phyloP scores from a whole-genome alignment of 1,140 invertebrate species.

The Tyrophagus putrescentiae region DNA sequence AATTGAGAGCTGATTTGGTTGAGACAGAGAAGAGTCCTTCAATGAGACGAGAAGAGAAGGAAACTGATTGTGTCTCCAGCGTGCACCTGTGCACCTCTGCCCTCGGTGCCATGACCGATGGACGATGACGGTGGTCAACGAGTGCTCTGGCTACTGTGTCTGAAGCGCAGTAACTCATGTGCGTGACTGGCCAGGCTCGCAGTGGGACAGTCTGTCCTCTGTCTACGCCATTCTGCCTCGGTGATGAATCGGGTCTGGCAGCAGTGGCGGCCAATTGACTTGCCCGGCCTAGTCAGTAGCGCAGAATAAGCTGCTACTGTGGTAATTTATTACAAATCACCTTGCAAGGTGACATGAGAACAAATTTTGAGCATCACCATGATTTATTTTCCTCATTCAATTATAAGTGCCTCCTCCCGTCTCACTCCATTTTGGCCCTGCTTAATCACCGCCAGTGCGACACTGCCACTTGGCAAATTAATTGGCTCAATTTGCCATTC shows the following conservation, averaged over 20 bases:
- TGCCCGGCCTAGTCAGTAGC: background rate
- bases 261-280: background rate
- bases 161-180: conserved; percentile 14
- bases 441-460: conserved; percentile 6
- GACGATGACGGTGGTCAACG: too few relatives aligned
- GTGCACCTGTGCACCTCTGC: too few relatives aligned
- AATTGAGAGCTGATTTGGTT: too few relatives aligned
- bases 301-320: background rate
- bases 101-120: too few relatives aligned
- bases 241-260: conserved; percentile 9
- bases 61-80: too few relatives aligned
- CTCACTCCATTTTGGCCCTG: background rate
- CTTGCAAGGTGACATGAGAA: conserved; percentile 12
- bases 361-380: conserved; percentile 14
- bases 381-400: conserved; percentile 15
- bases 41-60: too few relatives aligned
- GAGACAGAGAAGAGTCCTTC: too few relatives aligned
- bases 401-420: background rate
- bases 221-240: conserved; percentile 8
- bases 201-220: conserved; percentile 1
- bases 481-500: conserved; percentile 15
- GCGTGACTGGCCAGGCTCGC: conserved; percentile 7
- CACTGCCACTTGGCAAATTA: conserved; percentile 12
- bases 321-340: conserved; percentile 13
- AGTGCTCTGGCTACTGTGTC: too few relatives aligned